A percentile compares a stretch with the other conserved stretches of the same genome.
Conservation (phyloP, 2,113 vertebrate species). For the Danio rerio region DNA sequence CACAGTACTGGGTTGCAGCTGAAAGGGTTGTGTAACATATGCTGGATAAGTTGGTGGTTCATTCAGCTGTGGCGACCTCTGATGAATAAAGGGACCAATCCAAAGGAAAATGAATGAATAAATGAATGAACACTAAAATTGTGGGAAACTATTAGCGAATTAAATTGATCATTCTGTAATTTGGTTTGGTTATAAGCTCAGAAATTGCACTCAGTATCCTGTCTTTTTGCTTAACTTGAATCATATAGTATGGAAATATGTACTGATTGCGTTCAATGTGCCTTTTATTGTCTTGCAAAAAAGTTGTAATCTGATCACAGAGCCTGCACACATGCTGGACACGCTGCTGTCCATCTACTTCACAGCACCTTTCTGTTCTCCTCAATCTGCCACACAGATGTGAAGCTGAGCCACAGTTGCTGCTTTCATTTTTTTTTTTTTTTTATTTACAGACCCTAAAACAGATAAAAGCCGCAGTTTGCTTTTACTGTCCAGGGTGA, state of each 20-base stretch:
- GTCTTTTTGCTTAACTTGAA: conserved; percentile 9
- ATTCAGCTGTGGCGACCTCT: no score
- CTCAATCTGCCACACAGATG: conserved; percentile 59
- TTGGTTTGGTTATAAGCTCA: not conserved
- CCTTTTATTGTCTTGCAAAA: conserved; percentile 28
- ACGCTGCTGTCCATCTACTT: conserved; percentile 45
- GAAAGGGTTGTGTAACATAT: not conserved
- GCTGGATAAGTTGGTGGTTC: no score
- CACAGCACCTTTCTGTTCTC: conserved; percentile 32
- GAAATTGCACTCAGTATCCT: not conserved
- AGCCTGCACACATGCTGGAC: conserved; percentile 36
- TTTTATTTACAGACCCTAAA: conserved; percentile 45
- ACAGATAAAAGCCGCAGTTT: conserved; percentile 47
- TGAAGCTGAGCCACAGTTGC: conserved; percentile 35
- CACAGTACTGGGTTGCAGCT: no score
- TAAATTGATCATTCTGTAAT: not conserved
- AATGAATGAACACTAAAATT: no score
- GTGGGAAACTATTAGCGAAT: not conserved
- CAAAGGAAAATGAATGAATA: no score
- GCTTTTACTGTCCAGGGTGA: conserved; percentile 53
- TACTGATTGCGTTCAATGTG: not conserved
- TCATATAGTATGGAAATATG: not conserved
- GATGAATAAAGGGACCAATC: no score
- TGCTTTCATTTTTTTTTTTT: conserved; percentile 57
- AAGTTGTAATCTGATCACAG: conserved; percentile 26